phyloP scores from a whole-genome alignment of 2,113 vertebrate species.

The Eulemur rufifrons region DNA sequence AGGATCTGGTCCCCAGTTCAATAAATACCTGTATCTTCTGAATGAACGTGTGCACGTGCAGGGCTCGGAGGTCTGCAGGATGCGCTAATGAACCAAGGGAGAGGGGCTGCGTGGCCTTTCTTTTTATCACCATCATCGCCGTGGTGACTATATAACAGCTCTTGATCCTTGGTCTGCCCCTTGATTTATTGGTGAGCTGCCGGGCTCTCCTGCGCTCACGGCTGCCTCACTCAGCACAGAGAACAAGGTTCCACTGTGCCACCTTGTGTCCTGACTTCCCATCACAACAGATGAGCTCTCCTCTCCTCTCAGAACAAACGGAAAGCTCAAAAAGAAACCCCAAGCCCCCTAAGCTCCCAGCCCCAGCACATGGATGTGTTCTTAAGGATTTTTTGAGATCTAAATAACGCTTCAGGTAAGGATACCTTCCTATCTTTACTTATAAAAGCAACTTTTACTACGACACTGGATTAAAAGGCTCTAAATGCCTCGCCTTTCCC shows the following conservation, averaged over 20 bases:
- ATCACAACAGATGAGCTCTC: not conserved
- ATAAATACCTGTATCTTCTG: not conserved
- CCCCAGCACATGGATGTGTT: not conserved
- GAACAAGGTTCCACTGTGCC: conserved; percentile 83
- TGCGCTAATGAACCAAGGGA: not conserved
- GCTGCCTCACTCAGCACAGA: conserved; percentile 45
- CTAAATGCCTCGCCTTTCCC: not conserved
- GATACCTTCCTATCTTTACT: not conserved
- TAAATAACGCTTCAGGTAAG: conserved; percentile 54
- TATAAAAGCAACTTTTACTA: conserved; percentile 29
- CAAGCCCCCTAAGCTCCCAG: not conserved
- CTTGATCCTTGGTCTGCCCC: not conserved
- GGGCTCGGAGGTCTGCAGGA: not conserved
- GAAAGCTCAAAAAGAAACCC: not conserved
- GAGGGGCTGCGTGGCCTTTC: not conserved
- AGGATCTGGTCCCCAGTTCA: not conserved
- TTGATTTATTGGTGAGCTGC: conserved; percentile 10
- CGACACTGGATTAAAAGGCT: conserved; percentile 31
- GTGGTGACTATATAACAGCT: not conserved
- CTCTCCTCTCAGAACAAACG: not conserved
- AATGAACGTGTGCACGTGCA: not conserved
- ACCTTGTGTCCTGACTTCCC: conserved; percentile 84
- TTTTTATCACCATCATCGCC: not conserved
- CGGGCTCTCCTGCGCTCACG: not conserved
- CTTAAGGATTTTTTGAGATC: conserved; percentile 22